Evolutionary conservation across 2,113 vertebrate genomes (phyloP), one percentile per base, ranked within the genome.

Genomic region (Dasyprocta punctata): DNA sequence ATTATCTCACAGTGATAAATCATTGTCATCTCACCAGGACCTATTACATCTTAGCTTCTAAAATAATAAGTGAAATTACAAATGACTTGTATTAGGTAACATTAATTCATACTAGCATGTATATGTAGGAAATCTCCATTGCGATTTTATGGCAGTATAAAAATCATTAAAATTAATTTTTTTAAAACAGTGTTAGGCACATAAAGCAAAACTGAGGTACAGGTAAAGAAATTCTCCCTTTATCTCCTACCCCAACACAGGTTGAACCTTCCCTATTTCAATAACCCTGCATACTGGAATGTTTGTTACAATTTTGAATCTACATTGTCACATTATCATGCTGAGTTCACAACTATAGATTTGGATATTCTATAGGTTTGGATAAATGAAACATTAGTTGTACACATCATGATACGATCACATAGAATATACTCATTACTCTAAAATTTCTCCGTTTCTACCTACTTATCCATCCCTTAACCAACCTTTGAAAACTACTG

Each of bases 1-100:
- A 94, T 83, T 95, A 5, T 86, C 11, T 97, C 97, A 20, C n/a
- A 58, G 56, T 94, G 38, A 90, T 84, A 95, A 97, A 93, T 67
- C 17, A 92, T 60, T 41, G 38, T 86, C 81, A 78, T 20, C 36
- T 52, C 65, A 78, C 30, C 49, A 89, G 52, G 20, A 75, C 14
- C 56, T 1, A 54, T 60, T 47, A 60, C 10, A 85, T 80, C 20
- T 73, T 82, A 90, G 11, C 20, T 84, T 90, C 47, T 95, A 13
- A 80, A 41, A 24, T 41, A 93, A 58, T 90, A 82, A 73, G 6
- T 90, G 80, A 92, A 81, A 94, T 97, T 65, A 71, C 9, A 61
- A 86, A 92, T 90, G 56, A 47, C 4, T 10, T 67, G 3, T 54
- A 69, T 69, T 52, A 83, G 17, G 30, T 73, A 75, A 56, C 85